Percentiles rank a stretch among this genome's conserved stretches.
phyloP scores from a whole-genome alignment of 2,888 invertebrate species.

The Caradrina clavipalpis region DNA sequence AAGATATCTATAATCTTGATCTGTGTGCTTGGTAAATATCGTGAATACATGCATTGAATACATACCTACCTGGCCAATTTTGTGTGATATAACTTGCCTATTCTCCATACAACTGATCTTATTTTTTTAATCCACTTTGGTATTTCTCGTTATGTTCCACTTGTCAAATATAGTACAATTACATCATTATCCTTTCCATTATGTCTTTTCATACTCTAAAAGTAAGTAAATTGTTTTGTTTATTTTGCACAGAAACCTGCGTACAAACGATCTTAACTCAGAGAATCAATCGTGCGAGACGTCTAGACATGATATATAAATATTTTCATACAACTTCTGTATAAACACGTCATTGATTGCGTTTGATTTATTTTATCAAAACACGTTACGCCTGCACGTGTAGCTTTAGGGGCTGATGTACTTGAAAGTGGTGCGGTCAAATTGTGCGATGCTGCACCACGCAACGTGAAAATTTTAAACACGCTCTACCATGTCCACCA shows the following conservation, averaged over 20 bases:
- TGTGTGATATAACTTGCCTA: too few species aligned
- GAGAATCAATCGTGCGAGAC: slow-evolving; percentile 14
- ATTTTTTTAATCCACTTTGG: too few species aligned
- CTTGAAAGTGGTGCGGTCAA: too few species aligned
- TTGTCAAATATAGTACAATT: neutral
- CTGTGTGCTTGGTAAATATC: too few species aligned
- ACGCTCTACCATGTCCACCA: too few species aligned
- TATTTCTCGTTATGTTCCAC: too few species aligned
- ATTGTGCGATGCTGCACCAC: too few species aligned
- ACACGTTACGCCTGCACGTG: neutral
- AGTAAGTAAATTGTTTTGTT: neutral
- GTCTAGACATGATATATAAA: slow-evolving; percentile 28
- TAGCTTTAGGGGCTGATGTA: neutral
- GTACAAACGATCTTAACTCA: slow-evolving; percentile 9
- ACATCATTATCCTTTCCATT: neutral
- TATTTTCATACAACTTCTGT: slow-evolving; percentile 20
- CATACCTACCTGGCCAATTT: too few species aligned
- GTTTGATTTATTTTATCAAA: slow-evolving; percentile 8
- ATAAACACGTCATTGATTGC: neutral
- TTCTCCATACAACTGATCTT: too few species aligned
- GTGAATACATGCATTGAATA: too few species aligned
- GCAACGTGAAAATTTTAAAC: too few species aligned
- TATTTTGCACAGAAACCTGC: slow-evolving; percentile 7
- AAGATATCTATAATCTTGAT: too few species aligned
- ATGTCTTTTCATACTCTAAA: neutral